These are phyloP conservation scores for Triops cancriformis DNA, from an alignment of 1,140 invertebrate genomes.

Conservation along the genomic window DNA sequence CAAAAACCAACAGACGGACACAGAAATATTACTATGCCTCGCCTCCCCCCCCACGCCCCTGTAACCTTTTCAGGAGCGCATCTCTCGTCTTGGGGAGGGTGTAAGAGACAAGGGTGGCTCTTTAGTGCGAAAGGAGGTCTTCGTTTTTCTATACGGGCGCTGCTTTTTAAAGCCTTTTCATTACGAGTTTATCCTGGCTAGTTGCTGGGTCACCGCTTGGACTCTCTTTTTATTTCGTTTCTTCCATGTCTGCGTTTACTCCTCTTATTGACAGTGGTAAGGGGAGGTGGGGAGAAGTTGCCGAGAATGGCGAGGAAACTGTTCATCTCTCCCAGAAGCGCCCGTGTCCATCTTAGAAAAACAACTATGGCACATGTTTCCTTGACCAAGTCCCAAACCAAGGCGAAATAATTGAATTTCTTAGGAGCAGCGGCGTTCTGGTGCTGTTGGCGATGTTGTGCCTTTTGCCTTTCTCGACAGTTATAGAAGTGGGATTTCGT, in stretches of 20 bases:
- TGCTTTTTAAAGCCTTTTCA: constrained; percentile 10
- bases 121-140: neutral
- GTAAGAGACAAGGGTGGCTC: neutral
- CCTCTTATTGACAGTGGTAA: neutral
- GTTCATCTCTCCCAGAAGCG: neutral
- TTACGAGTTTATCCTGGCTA: neutral
- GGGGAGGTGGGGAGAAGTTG: neutral
- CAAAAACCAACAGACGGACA: neutral
- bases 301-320: neutral
- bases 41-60: too few species aligned
- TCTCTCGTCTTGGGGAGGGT: neutral
- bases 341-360: constrained; percentile 9
- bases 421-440: neutral
- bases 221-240: neutral
- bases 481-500: neutral
- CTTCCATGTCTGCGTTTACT: neutral
- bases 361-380: constrained; percentile 13
- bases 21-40: neutral
- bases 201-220: neutral
- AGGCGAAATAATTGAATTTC: constrained; percentile 14
- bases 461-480: neutral
- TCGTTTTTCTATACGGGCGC: neutral
- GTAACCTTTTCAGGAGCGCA: neutral
- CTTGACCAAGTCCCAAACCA: constrained; percentile 8
- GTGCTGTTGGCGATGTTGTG: constrained; percentile 3